Percentiles rank a stretch among this genome's conserved stretches.
phyloP scores from a whole-genome alignment of 2,888 invertebrate species.

The Aethes cnicana region DNA sequence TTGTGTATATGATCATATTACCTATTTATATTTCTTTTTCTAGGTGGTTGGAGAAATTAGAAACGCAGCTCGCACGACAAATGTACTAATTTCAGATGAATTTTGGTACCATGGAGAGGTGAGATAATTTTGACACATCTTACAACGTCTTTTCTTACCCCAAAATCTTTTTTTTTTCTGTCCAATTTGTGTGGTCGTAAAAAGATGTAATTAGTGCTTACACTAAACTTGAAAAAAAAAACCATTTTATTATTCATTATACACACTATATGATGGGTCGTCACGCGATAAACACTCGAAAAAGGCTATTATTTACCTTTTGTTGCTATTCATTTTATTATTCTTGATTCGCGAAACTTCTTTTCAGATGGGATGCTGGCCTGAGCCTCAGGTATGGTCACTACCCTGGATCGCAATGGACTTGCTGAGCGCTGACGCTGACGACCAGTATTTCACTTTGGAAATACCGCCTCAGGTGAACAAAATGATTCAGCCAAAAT shows the following conservation, averaged over 20 bases:
- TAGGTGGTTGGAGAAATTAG: conserved; percentile 66
- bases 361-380: conserved; percentile 71
- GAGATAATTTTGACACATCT: conserved; percentile 26
- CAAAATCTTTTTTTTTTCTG: background rate
- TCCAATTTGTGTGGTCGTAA: too few relatives aligned
- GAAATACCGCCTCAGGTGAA: conserved; percentile 75
- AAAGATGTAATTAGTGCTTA: too few relatives aligned
- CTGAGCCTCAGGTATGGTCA: conserved; percentile 66
- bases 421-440: conserved; percentile 56
- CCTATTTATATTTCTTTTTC: conserved; percentile 35
- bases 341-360: too few relatives aligned
- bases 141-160: background rate
- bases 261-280: too few relatives aligned
- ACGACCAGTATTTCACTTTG: conserved; percentile 67
- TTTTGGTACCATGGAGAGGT: conserved; percentile 74
- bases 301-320: too few relatives aligned
- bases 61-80: conserved; percentile 52
- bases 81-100: conserved; percentile 62
- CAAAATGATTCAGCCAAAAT: too few relatives aligned
- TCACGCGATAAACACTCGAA: too few relatives aligned
- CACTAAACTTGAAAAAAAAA: too few relatives aligned
- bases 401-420: conserved; percentile 67
- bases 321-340: too few relatives aligned
- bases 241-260: too few relatives aligned
- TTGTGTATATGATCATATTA: background rate